Evolutionary conservation across 2,888 invertebrate genomes (phyloP).

Genomic region (Thera obeliscata): DNA sequence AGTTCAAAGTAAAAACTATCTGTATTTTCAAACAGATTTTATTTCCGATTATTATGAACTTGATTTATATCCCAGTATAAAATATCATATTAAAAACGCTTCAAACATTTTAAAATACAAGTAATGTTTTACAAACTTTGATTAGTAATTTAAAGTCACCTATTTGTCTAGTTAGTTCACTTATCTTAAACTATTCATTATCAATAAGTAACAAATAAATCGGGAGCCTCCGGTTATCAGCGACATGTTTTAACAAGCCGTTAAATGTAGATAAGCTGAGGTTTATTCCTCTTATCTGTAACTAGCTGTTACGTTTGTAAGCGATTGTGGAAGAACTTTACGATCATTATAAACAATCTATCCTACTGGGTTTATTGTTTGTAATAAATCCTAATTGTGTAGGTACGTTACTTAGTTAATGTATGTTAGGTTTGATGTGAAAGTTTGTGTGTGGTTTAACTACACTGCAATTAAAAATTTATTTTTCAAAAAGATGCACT

Average conservation of each 20-base stretch:
- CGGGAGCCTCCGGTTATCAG: slow-evolving; percentile 25
- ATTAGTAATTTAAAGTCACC: neutral
- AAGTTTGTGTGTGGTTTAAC: no score
- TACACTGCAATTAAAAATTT: no score
- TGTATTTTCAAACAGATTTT: no score
- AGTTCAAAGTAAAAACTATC: no score
- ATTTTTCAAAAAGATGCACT: no score
- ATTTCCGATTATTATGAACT: no score
- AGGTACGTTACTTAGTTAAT: no score
- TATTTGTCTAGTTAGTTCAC: neutral
- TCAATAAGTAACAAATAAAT: slow-evolving; percentile 26
- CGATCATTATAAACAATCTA: slow-evolving; percentile 2
- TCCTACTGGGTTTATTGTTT: slow-evolving; percentile 12
- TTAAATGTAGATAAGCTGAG: slow-evolving; percentile 43
- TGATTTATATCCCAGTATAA: neutral
- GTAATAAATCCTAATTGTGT: neutral
- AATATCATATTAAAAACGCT: neutral
- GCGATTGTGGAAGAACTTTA: slow-evolving; percentile 39
- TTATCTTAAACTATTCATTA: slow-evolving; percentile 24
- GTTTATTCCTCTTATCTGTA: slow-evolving; percentile 48
- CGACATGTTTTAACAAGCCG: slow-evolving; percentile 28
- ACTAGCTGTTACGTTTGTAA: slow-evolving; percentile 46
- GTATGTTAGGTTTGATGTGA: no score
- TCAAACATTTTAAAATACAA: neutral
- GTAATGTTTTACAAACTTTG: neutral